Base-by-base conservation (phyloP, 2,888 invertebrate genomes). In the Rotaria sp. region DNA sequence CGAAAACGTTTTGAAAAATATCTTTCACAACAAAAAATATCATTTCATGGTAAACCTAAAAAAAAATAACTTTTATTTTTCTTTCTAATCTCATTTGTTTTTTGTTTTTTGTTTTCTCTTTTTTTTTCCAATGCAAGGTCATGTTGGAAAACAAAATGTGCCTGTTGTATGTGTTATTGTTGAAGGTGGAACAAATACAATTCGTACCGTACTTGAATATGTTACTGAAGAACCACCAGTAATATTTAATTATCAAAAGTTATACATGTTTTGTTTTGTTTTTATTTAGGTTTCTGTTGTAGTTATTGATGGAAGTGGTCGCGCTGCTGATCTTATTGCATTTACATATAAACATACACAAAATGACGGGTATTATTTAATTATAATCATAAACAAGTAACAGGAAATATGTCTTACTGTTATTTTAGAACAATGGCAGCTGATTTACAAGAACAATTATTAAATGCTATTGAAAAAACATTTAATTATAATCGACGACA, bases 111-210 rank as follows among this genome's bases (percentile, higher is more conserved):
- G 18, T 5, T 10, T 1, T 41, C 1, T 30, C 11, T 15, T 30
- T 15, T 0, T 45, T 11, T 45, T 4, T 45, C 10, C 5, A 26
- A 15, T 67, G n/a, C 2, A 26, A 80, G 75, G 75, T 41, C 75
- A 80, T 80, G 38, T 45, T 10, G 45, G 75, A 24, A 80, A 80
- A 80, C 75, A 80, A 45, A 80, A 80, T 21, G 38, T 80, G 45
- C 75, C 75, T 26, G 75, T 80, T 11, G 75, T 80, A 26, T 80
- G 75, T 45, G 94, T 98, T 89, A 96, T 98, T 88, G 95, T 99
- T 90, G 98, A 98, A 92, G 98, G 99, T 86, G 98, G 98, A 87
- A 96, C 96, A 86, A 96, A 97, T 92, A 97, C 97, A 10, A 96
- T 99, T 90, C 93, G 97, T 88, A 95, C 96, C 13, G 96, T 98